phyloP scores from a whole-genome alignment of 2,888 invertebrate species.

The Sinotaia quadrata region DNA sequence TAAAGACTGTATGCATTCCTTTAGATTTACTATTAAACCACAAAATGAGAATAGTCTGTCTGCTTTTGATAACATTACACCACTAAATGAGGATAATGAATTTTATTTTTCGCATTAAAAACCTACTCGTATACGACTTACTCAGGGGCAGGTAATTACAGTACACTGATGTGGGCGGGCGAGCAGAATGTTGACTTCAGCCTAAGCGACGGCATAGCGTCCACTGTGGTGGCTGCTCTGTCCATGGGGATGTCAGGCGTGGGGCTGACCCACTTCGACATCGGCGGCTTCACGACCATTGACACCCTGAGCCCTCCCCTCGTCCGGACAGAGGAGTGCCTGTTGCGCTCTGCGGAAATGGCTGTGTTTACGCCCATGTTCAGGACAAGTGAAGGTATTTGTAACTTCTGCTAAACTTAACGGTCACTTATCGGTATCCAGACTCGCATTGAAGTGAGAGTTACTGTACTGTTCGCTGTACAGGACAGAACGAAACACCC shows the following conservation, averaged over 20 bases:
- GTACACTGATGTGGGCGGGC: slow-evolving; percentile 65
- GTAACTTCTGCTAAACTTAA: too few species aligned
- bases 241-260: slow-evolving; percentile 60
- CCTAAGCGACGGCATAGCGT: slow-evolving; percentile 59
- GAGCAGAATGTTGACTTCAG: slow-evolving; percentile 68
- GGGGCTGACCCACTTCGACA: slow-evolving; percentile 67
- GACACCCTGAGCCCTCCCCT: slow-evolving; percentile 38
- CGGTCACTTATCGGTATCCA: too few species aligned
- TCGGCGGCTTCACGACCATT: slow-evolving; percentile 64
- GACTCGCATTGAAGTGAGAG: too few species aligned
- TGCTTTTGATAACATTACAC: too few species aligned
- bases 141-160: slow-evolving; percentile 56
- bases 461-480: too few species aligned
- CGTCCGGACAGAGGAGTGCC: slow-evolving; percentile 53
- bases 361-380: slow-evolving; percentile 65
- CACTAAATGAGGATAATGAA: too few species aligned
- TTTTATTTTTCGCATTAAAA: not conserved
- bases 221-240: slow-evolving; percentile 61
- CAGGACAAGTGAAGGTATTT: slow-evolving; percentile 67
- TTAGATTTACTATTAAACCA: too few species aligned
- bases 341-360: slow-evolving; percentile 63
- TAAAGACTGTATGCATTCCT: too few species aligned
- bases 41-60: too few species aligned
- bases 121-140: too few species aligned
- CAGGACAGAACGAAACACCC: too few species aligned